Evolutionary conservation across 2,888 invertebrate species (phyloP).

Genomic region (Monochamus alternatus): DNA sequence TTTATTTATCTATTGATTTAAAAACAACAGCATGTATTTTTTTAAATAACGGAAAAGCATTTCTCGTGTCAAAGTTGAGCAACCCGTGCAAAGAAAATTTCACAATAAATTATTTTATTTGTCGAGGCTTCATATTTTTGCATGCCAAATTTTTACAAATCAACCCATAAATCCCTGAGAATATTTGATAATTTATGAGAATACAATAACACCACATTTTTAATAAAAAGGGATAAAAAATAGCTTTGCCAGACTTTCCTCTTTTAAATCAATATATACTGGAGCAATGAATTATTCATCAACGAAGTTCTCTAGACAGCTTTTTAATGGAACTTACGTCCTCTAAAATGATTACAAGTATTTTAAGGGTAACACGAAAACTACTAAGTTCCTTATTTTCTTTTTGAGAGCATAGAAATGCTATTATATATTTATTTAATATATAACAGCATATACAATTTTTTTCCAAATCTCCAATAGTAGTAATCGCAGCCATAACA

Average conservation of each 20-base stretch:
- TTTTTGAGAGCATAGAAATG: not conserved
- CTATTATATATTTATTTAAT: not conserved
- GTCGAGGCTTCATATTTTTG: not conserved
- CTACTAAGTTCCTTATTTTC: conserved; percentile 2
- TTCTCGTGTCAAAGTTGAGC: too few relatives aligned
- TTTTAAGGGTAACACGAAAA: conserved; percentile 17
- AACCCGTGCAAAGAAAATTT: not conserved
- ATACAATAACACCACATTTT: conserved; percentile 28
- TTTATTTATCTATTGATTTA: too few relatives aligned
- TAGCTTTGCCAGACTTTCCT: conserved; percentile 28
- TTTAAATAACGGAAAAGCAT: too few relatives aligned
- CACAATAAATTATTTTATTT: conserved; percentile 13
- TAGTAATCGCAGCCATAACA: too few relatives aligned
- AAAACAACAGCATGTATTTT: too few relatives aligned
- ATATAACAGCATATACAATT: not conserved
- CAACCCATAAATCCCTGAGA: conserved; percentile 6
- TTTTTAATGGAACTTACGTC: conserved; percentile 37
- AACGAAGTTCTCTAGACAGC: conserved; percentile 29
- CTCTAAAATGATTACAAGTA: conserved; percentile 25
- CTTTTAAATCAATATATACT: conserved; percentile 36
- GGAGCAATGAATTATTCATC: conserved; percentile 33
- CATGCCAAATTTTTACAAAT: conserved; percentile 14
- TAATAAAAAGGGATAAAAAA: conserved; percentile 33
- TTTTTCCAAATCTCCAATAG: not conserved
- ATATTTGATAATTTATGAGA: conserved; percentile 29